Evolutionary conservation across 2,797 vertebrate species (phyloP), one percentile per base, ranked within the genome.

Genomic region (Buphagus erythrorhynchus): DNA sequence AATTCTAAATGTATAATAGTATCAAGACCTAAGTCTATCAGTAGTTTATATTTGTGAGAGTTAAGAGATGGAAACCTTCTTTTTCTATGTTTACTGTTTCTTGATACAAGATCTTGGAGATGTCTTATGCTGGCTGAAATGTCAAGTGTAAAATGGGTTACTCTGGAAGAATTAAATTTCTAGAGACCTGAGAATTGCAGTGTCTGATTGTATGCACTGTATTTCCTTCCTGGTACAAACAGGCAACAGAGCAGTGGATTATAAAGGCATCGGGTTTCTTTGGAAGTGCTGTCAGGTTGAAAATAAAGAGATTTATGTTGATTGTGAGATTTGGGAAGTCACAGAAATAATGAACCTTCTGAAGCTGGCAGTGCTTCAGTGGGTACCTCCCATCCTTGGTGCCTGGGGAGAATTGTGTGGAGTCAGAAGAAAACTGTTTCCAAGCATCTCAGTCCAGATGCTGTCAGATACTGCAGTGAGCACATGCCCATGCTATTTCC

Each of bases 101-200:
- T 24, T 59, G 46, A 45, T 71, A 28, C 5, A 0, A n/a, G 40
- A 25, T 74, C 61, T 69, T 40, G n/a, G 69, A 38, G 42, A 4
- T 21, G 2, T 13, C 12, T 42, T 46, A 7, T 19, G 2, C 58
- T 49, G 35, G 16, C 62, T 88, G 58, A 38, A 46, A 28, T 54
- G 77, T 40, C 9, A 42, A 14, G 19, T 46, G 8, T 84, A 5
- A 61, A 69, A n/a, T 29, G n/a, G 18, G 14, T 35, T 26, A 13
- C 13, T 31, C 31, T 72, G 59, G 24, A 65, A 38, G 24, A 48
- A 57, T 55, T 63, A 25, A 22, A 55, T 63, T 31, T 51, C 24
- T 48, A 14, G 52, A 59, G 22, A 15, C 1, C 3, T 0, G 0
- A 20, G 28, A 36, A 2, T 6, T 63, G 5, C 9, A 20, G 26